A percentile compares a stretch with the other conserved stretches of the same genome.
phyloP scores from a whole-genome alignment of 1,140 invertebrate genomes.

The Papilio aristodemus region DNA sequence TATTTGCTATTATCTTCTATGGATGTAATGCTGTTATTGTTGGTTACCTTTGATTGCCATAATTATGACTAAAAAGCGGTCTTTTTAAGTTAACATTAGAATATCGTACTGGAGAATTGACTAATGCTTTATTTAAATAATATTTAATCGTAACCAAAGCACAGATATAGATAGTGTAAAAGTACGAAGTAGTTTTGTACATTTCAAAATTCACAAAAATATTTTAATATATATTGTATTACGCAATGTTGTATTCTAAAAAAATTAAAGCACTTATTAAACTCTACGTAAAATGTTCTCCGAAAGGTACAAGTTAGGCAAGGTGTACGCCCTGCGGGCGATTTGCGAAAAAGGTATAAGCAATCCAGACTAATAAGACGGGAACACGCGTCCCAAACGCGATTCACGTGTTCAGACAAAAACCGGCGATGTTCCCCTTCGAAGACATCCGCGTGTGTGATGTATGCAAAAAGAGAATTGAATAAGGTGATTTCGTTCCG shows the following conservation, averaged over 20 bases:
- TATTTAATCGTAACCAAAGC: too few relatives aligned
- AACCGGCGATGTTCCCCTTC: conserved; percentile 64
- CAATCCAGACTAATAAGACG: conserved; percentile 76
- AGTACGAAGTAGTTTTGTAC: too few relatives aligned
- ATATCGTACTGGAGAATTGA: too few relatives aligned
- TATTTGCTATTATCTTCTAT: too few relatives aligned
- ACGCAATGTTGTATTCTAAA: background rate
- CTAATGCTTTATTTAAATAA: too few relatives aligned
- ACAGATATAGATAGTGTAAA: too few relatives aligned
- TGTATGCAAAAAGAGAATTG: conserved; percentile 80
- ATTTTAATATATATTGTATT: background rate
- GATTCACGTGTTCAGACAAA: conserved; percentile 77
- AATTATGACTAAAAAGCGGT: too few relatives aligned
- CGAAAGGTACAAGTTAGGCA: conserved; percentile 37
- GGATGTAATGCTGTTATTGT: too few relatives aligned
- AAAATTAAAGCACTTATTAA: conserved; percentile 12
- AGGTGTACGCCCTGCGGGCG: conserved; percentile 49
- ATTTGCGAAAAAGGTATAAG: conserved; percentile 62
- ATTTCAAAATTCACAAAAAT: too few relatives aligned
- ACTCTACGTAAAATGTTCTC: conserved; percentile 28
- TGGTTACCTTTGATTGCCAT: too few relatives aligned
- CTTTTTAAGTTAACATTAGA: too few relatives aligned
- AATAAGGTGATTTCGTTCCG: conserved; percentile 79
- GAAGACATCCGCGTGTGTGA: conserved; percentile 65
- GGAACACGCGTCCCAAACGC: conserved; percentile 73